Base-by-base conservation (phyloP, 1,140 invertebrate species). In the Drosophila dunni region DNA sequence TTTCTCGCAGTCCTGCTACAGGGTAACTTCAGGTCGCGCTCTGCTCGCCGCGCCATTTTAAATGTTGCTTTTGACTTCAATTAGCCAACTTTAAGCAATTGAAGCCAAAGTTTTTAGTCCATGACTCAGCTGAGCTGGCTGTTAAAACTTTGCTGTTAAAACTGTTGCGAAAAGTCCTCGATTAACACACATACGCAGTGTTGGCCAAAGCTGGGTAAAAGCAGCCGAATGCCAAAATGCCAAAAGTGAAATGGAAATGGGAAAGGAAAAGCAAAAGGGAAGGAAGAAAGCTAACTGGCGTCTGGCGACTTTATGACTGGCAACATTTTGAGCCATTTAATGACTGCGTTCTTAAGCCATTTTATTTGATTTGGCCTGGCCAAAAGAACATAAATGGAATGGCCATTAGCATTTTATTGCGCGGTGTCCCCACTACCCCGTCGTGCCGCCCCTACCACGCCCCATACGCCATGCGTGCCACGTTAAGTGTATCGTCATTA, bases 131-230 rank as follows among this genome's bases (percentile, higher is more conserved):
- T 64, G n/a, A 29, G 36, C 13, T 40, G 11, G 46, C 15, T 51
- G 48, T 51, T 38, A 63, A 51, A 63, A 51, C 7, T 50, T 63
- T 53, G 9, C 46, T 15, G 17, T 53, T 9, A 29, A 7, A 29
- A 29, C 24, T 29, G 24, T 29, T 10, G 10, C 7, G 11, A 15
- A 56, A 48, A 61, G 45, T 36, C 57, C 3, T 38, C 57, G 71
- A 58, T 58, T 58, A 70, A 38, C 54, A 71, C 60, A 51, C 66
- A 70, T 70, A 64, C 51, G 66, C 66, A 44, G 40, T 33, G 44
- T 69, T 38, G 33, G 40, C 15, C 38, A 0, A 36, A 17, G 9
- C 6, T 24, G 34, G 34, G 34, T n/a, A 17, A 36, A 38, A 45
- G 17, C 24, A 36, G 10, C 24, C 5, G 15, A 48, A 33, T 17